phyloP scores from a whole-genome alignment of 2,113 vertebrate species.

The Isichthys henryi region DNA sequence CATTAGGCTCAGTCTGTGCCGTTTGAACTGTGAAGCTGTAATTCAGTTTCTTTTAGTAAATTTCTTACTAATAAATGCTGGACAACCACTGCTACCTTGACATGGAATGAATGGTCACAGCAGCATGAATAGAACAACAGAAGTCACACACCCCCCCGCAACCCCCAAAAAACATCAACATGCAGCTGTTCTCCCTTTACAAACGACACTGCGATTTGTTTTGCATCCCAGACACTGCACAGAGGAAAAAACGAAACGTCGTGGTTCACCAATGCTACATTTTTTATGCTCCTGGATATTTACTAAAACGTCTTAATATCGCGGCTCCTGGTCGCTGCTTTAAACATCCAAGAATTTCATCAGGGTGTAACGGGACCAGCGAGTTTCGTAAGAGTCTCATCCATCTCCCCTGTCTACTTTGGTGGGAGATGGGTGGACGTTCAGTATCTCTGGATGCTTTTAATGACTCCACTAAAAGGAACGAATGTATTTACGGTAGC shows the following conservation, averaged over 20 bases:
- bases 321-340: background rate
- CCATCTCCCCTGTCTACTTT: background rate
- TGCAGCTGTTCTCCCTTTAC: background rate
- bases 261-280: background rate
- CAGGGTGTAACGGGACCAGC: background rate
- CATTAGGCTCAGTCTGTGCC: background rate
- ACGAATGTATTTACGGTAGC: background rate
- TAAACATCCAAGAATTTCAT: background rate
- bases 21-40: background rate
- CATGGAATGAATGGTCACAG: background rate
- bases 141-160: background rate
- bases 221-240: background rate
- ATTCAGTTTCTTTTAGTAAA: background rate
- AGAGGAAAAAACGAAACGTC: no score
- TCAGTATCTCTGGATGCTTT: background rate
- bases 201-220: background rate
- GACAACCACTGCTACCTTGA: background rate
- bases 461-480: background rate
- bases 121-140: background rate
- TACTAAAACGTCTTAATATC: background rate
- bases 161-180: background rate
- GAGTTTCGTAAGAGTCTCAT: background rate
- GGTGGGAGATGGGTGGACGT: background rate
- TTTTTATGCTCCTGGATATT: background rate
- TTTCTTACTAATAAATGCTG: background rate